Conservation (phyloP, 2,888 invertebrate species). For the Hydrotaea cyrtoneurina region DNA sequence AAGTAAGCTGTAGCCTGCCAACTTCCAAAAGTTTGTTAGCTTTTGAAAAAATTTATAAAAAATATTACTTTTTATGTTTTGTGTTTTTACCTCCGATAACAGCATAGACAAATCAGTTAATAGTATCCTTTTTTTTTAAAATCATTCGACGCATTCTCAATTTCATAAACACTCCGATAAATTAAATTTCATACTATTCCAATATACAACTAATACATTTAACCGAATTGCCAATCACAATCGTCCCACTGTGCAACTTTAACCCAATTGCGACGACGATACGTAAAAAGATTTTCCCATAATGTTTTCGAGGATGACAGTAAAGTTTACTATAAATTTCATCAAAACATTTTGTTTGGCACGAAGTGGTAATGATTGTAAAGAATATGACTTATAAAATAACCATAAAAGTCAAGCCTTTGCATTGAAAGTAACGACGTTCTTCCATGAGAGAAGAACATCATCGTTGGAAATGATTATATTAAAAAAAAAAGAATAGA, state of each 20-base stretch:
- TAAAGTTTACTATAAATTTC: constrained; percentile 39
- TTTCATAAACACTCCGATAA: no score
- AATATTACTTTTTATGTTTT: no score
- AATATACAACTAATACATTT: no score
- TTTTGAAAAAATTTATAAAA: no score
- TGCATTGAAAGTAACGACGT: background rate
- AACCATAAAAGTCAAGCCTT: constrained; percentile 31
- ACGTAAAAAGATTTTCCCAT: constrained; percentile 30
- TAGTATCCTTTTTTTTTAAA: no score
- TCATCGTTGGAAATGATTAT: background rate
- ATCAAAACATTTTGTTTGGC: constrained; percentile 35
- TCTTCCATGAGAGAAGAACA: constrained; percentile 13
- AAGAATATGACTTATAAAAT: constrained; percentile 43
- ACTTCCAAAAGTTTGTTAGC: no score
- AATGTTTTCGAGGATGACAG: constrained; percentile 37
- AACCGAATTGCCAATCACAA: no score
- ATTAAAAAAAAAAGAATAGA: background rate
- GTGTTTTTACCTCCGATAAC: no score
- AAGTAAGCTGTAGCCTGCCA: no score
- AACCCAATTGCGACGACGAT: constrained; percentile 20
- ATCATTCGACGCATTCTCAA: no score
- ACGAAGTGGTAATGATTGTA: constrained; percentile 43
- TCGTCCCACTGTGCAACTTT: constrained; percentile 19
- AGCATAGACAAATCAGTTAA: no score
- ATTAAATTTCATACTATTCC: no score